A percentile compares a stretch with the other conserved stretches of the same genome.
Evolutionary conservation across 2,113 vertebrate species (phyloP).

Genomic region (Puffinus mauretanicus): DNA sequence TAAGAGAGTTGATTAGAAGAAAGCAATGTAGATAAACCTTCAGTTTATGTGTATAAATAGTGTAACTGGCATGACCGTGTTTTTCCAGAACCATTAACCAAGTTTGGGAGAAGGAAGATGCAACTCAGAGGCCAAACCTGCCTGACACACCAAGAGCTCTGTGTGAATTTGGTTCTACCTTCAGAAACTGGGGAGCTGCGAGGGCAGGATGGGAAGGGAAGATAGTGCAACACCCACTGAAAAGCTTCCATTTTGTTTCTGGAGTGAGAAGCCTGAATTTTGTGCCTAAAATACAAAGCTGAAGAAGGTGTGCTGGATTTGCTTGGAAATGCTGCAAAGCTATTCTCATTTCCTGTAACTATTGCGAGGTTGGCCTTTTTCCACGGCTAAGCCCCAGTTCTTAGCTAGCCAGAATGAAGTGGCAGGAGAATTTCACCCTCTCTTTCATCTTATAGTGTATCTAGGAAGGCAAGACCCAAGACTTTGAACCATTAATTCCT

Average conservation of each 20-base stretch:
- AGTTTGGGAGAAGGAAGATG: not conserved
- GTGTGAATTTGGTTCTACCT: not conserved
- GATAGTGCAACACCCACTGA: not conserved
- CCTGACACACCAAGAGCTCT: not conserved
- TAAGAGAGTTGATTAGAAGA: not conserved
- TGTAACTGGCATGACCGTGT: not conserved
- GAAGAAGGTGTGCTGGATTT: conserved; percentile 32
- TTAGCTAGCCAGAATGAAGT: conserved; percentile 12
- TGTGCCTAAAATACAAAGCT: not conserved
- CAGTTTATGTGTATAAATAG: not conserved
- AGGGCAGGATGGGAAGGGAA: not conserved
- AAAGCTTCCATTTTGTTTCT: not conserved
- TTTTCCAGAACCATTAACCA: not conserved
- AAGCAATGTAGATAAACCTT: not conserved
- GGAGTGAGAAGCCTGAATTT: not conserved
- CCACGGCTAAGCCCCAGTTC: conserved; percentile 10
- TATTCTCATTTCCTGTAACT: conserved; percentile 42
- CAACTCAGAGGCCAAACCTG: not conserved
- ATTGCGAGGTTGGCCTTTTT: conserved; percentile 24
- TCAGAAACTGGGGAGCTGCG: not conserved
- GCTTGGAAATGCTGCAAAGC: conserved; percentile 16
- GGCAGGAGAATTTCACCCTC: conserved; percentile 3
- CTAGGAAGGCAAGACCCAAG: conserved; percentile 22
- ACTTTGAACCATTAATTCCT: not conserved
- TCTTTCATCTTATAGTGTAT: conserved; percentile 25